Base-by-base conservation (phyloP, 2,797 vertebrate genomes). In the Sebastiscus tertius region DNA sequence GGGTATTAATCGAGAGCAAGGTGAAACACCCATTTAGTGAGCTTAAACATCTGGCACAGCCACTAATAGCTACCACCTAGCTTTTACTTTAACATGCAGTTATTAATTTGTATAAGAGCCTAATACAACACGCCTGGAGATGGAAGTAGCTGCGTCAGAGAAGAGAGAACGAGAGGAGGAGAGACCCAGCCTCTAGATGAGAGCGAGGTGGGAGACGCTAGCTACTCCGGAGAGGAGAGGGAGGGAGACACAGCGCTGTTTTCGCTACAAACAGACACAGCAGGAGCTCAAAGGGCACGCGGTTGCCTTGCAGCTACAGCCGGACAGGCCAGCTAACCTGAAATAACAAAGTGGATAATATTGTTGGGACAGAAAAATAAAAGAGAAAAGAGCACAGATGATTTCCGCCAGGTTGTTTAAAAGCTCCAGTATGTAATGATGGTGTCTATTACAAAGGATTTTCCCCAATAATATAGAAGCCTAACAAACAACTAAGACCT, bases 291-390 rank as follows among this genome's bases (percentile, higher is more conserved):
- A 81, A 81, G 70, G 80, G 67, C 63, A 80, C 2, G 12, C 14
- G 18, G 64, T 26, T 84, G 39, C 63, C 73, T 52, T 49, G 54
- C 36, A 85, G 82, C 78, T 49, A 76, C 13, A 54, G 55, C 52
- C 12, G 61, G 34, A 27, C 24, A 67, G 58, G 59, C 24, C 54
- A 74, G 14, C 77, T 86, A 62, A 85, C 65, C 71, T 68, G 31
- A 84, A 87, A 80, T 62, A 82, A 81, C 36, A 78, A 63, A 75
- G 52, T 60, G 55, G 29, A 77, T 61, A 55, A 67, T 55, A 58
- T 8, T n/a, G 6, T 58, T 33, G 5, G 12, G 13, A 8, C 36
- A 36, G 34, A 34, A 58, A 18, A 8, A 46, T 24, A 46, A 34
- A 5, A 22, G 10, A 36, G 2, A 55, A 62, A 54, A 70, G 46